Conservation (phyloP, 2,888 invertebrate genomes). For the Polyommatus icarus region DNA sequence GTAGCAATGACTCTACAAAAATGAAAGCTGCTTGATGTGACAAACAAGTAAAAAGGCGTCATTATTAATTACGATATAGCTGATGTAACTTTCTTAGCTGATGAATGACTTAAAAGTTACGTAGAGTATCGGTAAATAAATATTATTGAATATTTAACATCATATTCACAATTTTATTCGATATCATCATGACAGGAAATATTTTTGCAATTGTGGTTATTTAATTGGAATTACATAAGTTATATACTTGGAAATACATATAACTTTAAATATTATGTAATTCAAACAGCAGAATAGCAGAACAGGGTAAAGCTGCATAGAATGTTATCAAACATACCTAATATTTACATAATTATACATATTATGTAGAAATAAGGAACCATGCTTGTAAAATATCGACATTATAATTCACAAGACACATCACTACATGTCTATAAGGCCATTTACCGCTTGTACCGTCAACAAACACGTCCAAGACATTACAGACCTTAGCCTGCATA, state of each 20-base stretch:
- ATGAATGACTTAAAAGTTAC: too few species aligned
- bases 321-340: too few species aligned
- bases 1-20: background rate
- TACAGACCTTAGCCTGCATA: background rate
- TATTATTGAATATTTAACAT: too few species aligned
- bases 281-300: background rate
- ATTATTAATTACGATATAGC: background rate
- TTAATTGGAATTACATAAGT: too few species aligned
- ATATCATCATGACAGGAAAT: background rate
- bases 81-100: too few species aligned
- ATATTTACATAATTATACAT: too few species aligned
- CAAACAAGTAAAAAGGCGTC: background rate
- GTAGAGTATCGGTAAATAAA: too few species aligned
- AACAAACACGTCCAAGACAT: background rate
- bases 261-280: too few species aligned
- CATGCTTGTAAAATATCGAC: background rate
- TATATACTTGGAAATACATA: too few species aligned
- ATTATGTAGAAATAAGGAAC: background rate
- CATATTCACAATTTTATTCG: too few species aligned
- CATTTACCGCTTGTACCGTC: constrained; percentile 7
- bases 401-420: background rate
- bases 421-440: constrained; percentile 1
- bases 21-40: background rate
- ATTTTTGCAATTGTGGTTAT: too few species aligned
- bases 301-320: background rate